phyloP scores from a whole-genome alignment of 2,797 vertebrate genomes.

The Poecilia wingei region DNA sequence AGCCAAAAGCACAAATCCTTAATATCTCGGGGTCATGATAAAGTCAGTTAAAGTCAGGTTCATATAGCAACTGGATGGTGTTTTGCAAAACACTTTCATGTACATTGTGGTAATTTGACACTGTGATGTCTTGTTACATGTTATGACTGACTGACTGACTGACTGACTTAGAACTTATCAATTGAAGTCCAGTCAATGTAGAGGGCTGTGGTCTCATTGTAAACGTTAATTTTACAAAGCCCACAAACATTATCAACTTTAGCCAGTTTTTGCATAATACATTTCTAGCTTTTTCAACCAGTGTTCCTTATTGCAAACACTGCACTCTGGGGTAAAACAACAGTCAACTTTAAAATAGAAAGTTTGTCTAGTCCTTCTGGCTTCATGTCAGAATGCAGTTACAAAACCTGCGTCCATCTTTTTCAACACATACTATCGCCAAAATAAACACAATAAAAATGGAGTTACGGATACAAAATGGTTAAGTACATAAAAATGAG shows the following conservation, averaged over 20 bases:
- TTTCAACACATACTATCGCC: not conserved
- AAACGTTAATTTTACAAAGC: not conserved
- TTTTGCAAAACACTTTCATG: not conserved
- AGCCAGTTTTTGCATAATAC: not conserved
- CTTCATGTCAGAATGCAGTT: not conserved
- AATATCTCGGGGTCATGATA: not conserved
- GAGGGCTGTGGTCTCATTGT: not conserved
- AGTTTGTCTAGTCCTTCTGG: not conserved
- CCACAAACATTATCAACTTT: not conserved
- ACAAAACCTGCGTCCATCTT: not conserved
- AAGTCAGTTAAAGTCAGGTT: not conserved
- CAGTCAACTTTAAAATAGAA: not conserved
- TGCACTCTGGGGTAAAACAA: not conserved
- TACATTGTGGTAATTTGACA: not conserved
- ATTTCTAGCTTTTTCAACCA: not conserved
- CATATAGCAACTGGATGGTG: not conserved
- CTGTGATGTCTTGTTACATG: not conserved
- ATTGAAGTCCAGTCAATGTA: not conserved
- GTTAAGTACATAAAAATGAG: not conserved
- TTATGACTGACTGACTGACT: not conserved
- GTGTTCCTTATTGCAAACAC: not conserved
- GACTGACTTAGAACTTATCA: not conserved
- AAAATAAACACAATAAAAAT: not conserved
- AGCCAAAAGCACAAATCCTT: not conserved
- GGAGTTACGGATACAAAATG: not conserved